Base-by-base conservation (phyloP, 1,140 invertebrate genomes). In the Drosophila hydei region DNA sequence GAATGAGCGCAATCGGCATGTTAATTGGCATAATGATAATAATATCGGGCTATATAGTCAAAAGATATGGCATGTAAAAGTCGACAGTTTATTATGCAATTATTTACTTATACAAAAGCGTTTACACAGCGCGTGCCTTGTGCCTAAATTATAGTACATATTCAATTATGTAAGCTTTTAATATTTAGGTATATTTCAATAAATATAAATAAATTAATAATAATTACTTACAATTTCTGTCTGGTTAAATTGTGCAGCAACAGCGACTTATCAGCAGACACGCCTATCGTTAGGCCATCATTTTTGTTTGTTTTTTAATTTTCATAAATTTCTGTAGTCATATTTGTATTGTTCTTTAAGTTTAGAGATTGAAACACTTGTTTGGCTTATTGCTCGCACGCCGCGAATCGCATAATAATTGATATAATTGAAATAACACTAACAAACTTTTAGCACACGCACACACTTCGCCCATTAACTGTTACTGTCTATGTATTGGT, bases 391-490 rank as follows among this genome's bases (percentile, higher is more conserved):
- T 14, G 50, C 25, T 61, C 33, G 40, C 9, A 33, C 30, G 42
- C 42, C 67, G 52, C 27, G 58, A 56, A 56, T 69, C 58, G 42
- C 52, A 36, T 65, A 58, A 62, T 58, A 61, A 55, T 72, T 69
- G 63, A 60, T 72, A 16, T 40, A 61, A 67, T 55, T 75, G 52
- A 36, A 68, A 52, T 63, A 62, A 47, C 78, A 81, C 63, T 74
- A 70, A 54, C 30, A 47, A 72, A 48, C 55, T 67, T 67, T 63
- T 42, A 71, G 72, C 51, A 78, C 77, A 81, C 77, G 36, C 69
- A 62, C 77, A 62, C 65, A 73, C 33, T 54, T 33, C 60, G 40
- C 55, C 30, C 61, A 12, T 27, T 36, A 63, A 77, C 47, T 56
- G 25, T 58, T 33, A 16, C 14, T 65, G 19, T 52, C 21, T 51